phyloP scores from a whole-genome alignment of 1,140 invertebrate species.

The Polyergus mexicanus region DNA sequence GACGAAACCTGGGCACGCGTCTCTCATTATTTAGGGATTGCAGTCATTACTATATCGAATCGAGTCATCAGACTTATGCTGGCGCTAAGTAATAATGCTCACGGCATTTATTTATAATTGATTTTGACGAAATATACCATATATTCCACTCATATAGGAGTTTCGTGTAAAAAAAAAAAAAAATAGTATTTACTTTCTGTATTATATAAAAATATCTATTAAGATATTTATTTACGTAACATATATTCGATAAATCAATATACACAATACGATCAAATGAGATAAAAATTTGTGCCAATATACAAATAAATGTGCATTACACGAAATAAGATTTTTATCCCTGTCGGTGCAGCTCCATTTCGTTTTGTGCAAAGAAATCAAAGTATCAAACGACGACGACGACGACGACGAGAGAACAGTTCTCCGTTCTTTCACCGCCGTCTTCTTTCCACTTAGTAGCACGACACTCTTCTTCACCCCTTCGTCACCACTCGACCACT shows the following conservation, averaged over 20 bases:
- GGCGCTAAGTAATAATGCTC: slow-evolving; percentile 4
- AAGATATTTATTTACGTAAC: slow-evolving; percentile 15
- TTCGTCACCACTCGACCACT: slow-evolving; percentile 24
- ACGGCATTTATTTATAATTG: background rate
- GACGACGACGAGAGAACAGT: slow-evolving; percentile 48
- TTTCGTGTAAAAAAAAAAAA: background rate
- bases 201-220: background rate
- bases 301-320: background rate
- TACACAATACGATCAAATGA: background rate
- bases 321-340: slow-evolving; percentile 17
- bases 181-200: background rate
- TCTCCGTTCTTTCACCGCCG: slow-evolving; percentile 49
- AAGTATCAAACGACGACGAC: slow-evolving; percentile 47
- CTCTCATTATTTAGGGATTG: slow-evolving; percentile 22
- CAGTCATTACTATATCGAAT: background rate
- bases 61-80: background rate
- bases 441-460: slow-evolving; percentile 3
- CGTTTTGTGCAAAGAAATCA: slow-evolving; percentile 46
- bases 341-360: background rate
- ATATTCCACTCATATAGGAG: background rate
- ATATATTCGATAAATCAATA: background rate
- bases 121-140: background rate
- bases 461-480: slow-evolving; percentile 10
- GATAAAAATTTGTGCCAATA: slow-evolving; percentile 7
- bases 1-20: background rate